Evolutionary conservation across 2,888 invertebrate species (phyloP).

Genomic region (Lysandra bellargus): DNA sequence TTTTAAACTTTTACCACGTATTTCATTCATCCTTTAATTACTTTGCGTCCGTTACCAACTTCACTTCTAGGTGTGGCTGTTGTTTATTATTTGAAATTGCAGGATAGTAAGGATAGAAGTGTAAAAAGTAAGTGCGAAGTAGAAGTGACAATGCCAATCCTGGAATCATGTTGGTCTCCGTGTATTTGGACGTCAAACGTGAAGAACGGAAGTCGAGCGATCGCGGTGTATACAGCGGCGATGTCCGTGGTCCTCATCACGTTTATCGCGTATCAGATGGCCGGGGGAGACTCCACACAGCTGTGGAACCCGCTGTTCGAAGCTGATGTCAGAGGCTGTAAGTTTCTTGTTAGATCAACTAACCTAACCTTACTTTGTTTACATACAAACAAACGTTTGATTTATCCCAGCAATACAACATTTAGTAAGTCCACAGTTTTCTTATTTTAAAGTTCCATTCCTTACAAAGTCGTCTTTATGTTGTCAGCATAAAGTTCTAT

Average conservation of each 20-base stretch:
- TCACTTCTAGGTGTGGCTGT: slow-evolving; percentile 18
- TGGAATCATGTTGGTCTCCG: slow-evolving; percentile 93
- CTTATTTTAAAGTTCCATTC: too few relatives aligned
- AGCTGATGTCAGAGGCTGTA: slow-evolving; percentile 88
- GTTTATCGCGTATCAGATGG: slow-evolving; percentile 86
- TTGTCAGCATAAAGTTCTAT: too few relatives aligned
- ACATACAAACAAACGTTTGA: not conserved
- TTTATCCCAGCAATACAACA: too few relatives aligned
- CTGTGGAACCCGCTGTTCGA: slow-evolving; percentile 94
- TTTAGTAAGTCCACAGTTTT: too few relatives aligned
- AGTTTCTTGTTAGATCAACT: slow-evolving; percentile 54
- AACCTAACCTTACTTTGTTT: slow-evolving; percentile 2
- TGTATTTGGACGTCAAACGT: slow-evolving; percentile 91
- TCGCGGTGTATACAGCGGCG: slow-evolving; percentile 89
- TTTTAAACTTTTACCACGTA: not conserved
- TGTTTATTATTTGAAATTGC: slow-evolving; percentile 6
- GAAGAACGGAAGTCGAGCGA: slow-evolving; percentile 87
- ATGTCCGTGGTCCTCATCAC: slow-evolving; percentile 88
- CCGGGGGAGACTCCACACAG: slow-evolving; percentile 94
- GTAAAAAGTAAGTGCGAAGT: not conserved
- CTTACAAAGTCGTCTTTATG: too few relatives aligned
- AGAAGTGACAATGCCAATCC: slow-evolving; percentile 81
- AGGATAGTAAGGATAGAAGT: not conserved
- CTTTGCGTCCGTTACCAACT: not conserved
- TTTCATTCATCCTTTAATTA: not conserved